Evolutionary conservation across 1,140 invertebrate species (phyloP).

Genomic region (Diplogasteroides magnus): DNA sequence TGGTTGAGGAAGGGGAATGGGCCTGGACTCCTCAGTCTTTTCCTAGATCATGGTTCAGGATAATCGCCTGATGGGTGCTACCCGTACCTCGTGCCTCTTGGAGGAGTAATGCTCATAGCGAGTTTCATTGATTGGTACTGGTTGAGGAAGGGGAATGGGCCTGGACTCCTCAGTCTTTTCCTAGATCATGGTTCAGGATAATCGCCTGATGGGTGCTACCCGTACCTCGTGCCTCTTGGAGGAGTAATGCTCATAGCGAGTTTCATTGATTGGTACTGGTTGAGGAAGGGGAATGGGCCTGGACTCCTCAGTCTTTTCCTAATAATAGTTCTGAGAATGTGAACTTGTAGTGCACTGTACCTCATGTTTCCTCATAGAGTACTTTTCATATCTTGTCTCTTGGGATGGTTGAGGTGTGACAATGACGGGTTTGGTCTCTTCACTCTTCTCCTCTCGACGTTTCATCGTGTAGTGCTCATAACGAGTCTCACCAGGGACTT

Average conservation of each 20-base stretch:
- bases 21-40: no score
- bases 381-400: neutral
- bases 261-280: neutral
- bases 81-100: neutral
- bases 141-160: neutral
- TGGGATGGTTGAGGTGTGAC: neutral
- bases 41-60: no score
- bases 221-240: neutral
- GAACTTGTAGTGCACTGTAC: neutral
- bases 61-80: no score
- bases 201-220: neutral
- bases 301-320: no score
- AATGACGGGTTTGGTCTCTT: neutral
- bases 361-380: neutral
- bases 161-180: neutral
- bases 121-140: neutral
- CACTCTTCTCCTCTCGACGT: neutral
- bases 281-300: no score
- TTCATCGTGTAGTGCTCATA: no score
- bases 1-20: no score
- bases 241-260: conserved; percentile 13
- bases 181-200: neutral
- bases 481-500: neutral
- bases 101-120: neutral
- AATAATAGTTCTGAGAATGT: no score